These are phyloP conservation scores for Drosophila kuntzei DNA, from an alignment of 2,888 invertebrate genomes.

Conservation along the genomic window DNA sequence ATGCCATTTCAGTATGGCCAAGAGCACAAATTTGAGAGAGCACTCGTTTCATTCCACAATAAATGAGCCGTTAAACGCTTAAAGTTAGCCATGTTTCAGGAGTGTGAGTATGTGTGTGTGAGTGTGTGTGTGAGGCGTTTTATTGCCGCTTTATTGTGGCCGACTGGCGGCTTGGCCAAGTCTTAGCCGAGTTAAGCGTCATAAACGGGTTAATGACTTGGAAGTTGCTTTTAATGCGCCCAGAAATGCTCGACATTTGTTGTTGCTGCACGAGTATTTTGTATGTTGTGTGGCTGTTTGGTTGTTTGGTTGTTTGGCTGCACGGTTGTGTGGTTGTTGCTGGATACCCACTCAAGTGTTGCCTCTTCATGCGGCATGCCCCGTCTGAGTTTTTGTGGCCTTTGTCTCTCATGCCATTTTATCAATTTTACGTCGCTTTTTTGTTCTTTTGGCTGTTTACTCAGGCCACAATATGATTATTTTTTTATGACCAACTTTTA, in stretches of 20 bases:
- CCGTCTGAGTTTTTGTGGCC: constrained; percentile 25
- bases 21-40: constrained; percentile 35
- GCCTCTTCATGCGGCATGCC: constrained; percentile 37
- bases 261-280: constrained; percentile 15
- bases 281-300: constrained; percentile 11
- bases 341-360: constrained; percentile 52
- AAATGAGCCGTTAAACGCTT: constrained; percentile 80
- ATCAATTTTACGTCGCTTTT: constrained; percentile 71
- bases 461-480: constrained; percentile 70
- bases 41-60: constrained; percentile 55
- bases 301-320: constrained; percentile 11
- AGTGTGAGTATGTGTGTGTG: constrained; percentile 20
- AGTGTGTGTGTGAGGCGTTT: constrained; percentile 48
- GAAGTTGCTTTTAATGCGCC: constrained; percentile 76
- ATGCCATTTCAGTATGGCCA: constrained; percentile 48
- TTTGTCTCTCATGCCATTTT: constrained; percentile 50
- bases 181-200: constrained; percentile 76
- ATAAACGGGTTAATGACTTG: constrained; percentile 83
- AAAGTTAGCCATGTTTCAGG: constrained; percentile 54
- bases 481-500: constrained; percentile 80
- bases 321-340: constrained; percentile 5
- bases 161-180: constrained; percentile 49
- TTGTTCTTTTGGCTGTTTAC: constrained; percentile 54
- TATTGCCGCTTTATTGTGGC: constrained; percentile 78
- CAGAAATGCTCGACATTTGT: constrained; percentile 51